Evolutionary conservation across 2,888 invertebrate genomes (phyloP).

Genomic region (Griposia aprilina): DNA sequence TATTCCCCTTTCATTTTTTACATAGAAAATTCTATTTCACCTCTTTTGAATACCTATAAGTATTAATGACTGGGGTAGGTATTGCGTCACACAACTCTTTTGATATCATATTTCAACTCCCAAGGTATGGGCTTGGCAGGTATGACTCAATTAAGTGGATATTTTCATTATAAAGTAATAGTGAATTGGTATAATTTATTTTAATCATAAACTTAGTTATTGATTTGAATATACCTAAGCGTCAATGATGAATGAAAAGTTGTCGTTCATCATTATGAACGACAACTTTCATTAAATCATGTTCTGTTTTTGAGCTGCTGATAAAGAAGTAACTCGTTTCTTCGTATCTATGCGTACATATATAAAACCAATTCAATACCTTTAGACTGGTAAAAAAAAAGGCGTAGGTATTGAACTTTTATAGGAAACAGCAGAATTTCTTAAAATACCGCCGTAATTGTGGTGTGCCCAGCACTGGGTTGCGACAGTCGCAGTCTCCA

Average conservation of each 20-base stretch:
- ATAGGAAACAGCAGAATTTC: no score
- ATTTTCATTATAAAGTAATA: slow-evolving; percentile 26
- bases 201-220: background rate
- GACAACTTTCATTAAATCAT: no score
- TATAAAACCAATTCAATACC: background rate
- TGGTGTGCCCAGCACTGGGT: no score
- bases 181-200: background rate
- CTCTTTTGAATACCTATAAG: background rate
- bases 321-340: background rate
- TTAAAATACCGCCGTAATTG: no score
- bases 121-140: slow-evolving; percentile 33
- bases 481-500: no score
- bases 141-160: slow-evolving; percentile 31
- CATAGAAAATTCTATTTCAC: slow-evolving; percentile 5
- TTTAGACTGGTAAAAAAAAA: background rate
- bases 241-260: background rate
- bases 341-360: no score
- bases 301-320: background rate
- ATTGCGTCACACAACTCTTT: slow-evolving; percentile 30
- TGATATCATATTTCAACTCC: slow-evolving; percentile 44
- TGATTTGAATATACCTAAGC: background rate
- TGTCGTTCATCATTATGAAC: background rate
- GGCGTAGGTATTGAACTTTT: no score
- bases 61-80: background rate
- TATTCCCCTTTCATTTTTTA: background rate